A percentile compares a stretch with the other conserved stretches of the same genome.
Evolutionary conservation across 2,888 invertebrate species (phyloP).

Genomic region (Dorcus hopei): DNA sequence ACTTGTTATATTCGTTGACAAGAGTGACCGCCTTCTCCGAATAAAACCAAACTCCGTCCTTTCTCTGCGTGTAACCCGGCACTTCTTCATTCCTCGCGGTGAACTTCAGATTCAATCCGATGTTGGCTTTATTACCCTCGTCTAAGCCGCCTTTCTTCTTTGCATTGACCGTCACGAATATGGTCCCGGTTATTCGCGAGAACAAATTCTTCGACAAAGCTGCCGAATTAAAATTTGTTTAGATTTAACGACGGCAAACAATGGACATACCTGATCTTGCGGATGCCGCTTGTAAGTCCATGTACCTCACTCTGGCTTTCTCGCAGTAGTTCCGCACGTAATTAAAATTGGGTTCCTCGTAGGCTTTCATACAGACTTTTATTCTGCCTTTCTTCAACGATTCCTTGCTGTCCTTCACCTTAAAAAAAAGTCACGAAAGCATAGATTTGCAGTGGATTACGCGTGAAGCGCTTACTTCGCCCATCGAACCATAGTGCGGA

Average conservation of each 20-base stretch:
- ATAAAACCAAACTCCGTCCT: slow-evolving; percentile 74
- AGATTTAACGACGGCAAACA: no score
- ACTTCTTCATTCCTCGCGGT: slow-evolving; percentile 74
- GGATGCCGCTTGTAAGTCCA: slow-evolving; percentile 57
- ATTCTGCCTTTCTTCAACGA: slow-evolving; percentile 58
- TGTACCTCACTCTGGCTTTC: slow-evolving; percentile 50
- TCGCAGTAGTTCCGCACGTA: slow-evolving; percentile 37
- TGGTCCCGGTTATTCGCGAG: slow-evolving; percentile 82
- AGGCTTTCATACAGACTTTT: slow-evolving; percentile 53
- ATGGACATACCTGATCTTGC: slow-evolving; percentile 53
- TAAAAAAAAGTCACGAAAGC: background rate
- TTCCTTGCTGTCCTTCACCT: slow-evolving; percentile 59
- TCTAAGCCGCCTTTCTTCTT: slow-evolving; percentile 47
- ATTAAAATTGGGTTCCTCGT: slow-evolving; percentile 54
- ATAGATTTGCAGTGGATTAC: background rate
- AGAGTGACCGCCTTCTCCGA: slow-evolving; percentile 70
- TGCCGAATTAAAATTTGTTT: slow-evolving; percentile 27
- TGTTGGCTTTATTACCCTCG: slow-evolving; percentile 62
- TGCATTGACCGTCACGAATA: slow-evolving; percentile 62
- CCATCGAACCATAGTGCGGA: slow-evolving; percentile 78
- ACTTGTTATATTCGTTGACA: slow-evolving; percentile 65
- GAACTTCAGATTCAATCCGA: slow-evolving; percentile 90
- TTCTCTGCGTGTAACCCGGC: slow-evolving; percentile 77
- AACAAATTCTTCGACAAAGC: slow-evolving; percentile 69
- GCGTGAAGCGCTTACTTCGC: slow-evolving; percentile 55